A percentile compares a stretch with the other conserved stretches of the same genome.
phyloP scores from a whole-genome alignment of 2,797 vertebrate genomes.

The Chelidonichthys spinosus region DNA sequence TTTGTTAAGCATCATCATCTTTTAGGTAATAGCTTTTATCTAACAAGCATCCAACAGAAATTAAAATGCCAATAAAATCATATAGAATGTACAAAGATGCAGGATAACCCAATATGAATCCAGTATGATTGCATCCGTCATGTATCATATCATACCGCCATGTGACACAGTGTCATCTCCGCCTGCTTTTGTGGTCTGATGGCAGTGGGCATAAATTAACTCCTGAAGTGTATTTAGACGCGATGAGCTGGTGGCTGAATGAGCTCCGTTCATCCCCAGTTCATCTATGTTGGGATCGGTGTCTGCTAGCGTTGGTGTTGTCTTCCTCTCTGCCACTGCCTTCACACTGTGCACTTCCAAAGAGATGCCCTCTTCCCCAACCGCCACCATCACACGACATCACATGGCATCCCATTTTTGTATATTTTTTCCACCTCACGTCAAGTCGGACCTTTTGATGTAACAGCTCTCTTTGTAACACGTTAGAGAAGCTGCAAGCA shows the following conservation, averaged over 20 bases:
- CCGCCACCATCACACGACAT: constrained; percentile 28
- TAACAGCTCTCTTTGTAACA: not conserved
- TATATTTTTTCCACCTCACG: constrained; percentile 43
- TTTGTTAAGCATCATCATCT: not conserved
- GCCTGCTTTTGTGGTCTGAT: constrained; percentile 34
- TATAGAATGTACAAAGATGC: not conserved
- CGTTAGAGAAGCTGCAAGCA: not conserved
- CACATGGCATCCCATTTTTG: constrained; percentile 34
- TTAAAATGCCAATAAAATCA: not conserved
- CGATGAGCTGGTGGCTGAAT: constrained; percentile 27
- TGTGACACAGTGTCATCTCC: not conserved
- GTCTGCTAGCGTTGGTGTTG: not conserved
- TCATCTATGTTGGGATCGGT: constrained; percentile 1
- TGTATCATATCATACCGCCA: constrained; percentile 4
- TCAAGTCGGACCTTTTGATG: constrained; percentile 14
- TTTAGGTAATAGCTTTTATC: not conserved
- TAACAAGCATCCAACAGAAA: not conserved
- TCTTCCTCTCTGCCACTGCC: constrained; percentile 25
- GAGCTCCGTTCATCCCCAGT: constrained; percentile 18
- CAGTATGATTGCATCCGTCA: constrained; percentile 11
- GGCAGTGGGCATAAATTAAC: constrained; percentile 23
- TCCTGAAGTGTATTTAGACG: not conserved
- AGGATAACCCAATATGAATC: not conserved
- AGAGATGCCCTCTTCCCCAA: not conserved
- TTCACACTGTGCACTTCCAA: constrained; percentile 22